Conservation (phyloP, 2,797 vertebrate genomes). For the Rhinoraja longicauda region DNA sequence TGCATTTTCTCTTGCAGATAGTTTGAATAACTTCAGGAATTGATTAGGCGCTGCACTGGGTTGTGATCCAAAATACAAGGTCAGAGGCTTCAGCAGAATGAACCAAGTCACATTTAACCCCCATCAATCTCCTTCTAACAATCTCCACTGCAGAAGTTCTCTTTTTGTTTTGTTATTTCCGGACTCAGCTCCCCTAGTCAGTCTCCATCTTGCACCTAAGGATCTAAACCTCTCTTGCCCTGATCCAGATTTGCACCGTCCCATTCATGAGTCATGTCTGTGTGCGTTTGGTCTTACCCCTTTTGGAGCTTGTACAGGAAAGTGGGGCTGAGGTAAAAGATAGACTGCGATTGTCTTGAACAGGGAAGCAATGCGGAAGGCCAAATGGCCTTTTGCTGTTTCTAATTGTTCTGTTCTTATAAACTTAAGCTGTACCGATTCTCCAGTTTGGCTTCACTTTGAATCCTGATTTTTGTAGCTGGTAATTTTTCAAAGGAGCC, state of each 20-base stretch:
- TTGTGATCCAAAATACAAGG: not conserved
- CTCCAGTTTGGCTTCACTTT: no score
- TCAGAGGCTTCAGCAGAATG: not conserved
- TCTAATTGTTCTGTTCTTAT: no score
- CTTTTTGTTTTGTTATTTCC: not conserved
- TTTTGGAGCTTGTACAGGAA: no score
- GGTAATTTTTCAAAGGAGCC: no score
- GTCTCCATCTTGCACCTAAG: not conserved
- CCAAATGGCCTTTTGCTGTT: no score
- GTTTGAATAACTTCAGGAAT: slow-evolving; percentile 25
- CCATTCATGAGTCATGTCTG: not conserved
- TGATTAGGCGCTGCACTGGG: not conserved
- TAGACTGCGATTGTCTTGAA: no score
- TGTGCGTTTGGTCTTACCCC: no score
- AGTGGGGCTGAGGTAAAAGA: no score
- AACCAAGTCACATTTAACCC: not conserved
- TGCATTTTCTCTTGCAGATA: slow-evolving; percentile 4
- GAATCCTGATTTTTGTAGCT: no score
- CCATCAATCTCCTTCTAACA: not conserved
- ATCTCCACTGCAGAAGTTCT: not conserved
- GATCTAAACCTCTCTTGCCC: not conserved
- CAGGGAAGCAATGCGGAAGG: no score
- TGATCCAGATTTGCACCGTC: not conserved
- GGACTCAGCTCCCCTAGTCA: not conserved
- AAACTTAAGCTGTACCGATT: no score